Conservation (phyloP, 2,888 invertebrate genomes). For the Pherbina coryleti region DNA sequence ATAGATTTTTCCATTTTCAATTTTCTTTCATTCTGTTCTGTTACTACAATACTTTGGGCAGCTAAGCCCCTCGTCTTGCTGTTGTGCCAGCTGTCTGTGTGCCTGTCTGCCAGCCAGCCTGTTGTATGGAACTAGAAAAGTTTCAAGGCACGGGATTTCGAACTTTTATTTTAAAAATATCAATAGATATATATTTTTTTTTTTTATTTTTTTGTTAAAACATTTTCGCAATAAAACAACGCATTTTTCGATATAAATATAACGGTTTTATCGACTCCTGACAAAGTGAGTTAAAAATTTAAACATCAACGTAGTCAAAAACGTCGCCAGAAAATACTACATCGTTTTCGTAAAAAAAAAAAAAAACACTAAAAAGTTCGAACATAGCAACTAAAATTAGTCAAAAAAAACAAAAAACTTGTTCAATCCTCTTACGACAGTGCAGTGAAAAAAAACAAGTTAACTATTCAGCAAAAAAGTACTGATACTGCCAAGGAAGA, state of each 20-base stretch:
- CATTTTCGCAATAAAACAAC: not conserved
- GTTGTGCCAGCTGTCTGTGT: slow-evolving; percentile 26
- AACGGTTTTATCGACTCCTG: not conserved
- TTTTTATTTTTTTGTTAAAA: not conserved
- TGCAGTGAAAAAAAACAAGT: slow-evolving; percentile 20
- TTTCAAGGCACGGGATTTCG: slow-evolving; percentile 26
- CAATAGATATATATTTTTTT: not conserved
- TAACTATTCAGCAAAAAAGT: not conserved
- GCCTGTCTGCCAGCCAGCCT: slow-evolving; percentile 21
- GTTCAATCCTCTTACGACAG: not conserved
- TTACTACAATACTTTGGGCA: slow-evolving; percentile 19
- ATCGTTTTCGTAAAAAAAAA: not conserved
- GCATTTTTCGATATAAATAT: not conserved
- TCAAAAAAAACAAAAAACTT: not conserved
- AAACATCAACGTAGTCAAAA: not conserved
- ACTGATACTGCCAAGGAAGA: slow-evolving; percentile 23
- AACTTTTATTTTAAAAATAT: slow-evolving; percentile 14
- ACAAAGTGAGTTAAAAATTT: not conserved
- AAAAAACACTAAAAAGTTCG: not conserved
- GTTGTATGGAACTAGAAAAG: slow-evolving; percentile 25
- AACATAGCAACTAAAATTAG: too few relatives aligned
- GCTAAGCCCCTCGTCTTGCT: slow-evolving; percentile 18
- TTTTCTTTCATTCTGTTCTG: slow-evolving; percentile 6
- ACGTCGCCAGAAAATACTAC: too few relatives aligned
- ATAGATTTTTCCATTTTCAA: slow-evolving; percentile 24